Conservation (phyloP, 2,888 invertebrate species). For the Sphecodes monilicornis region DNA sequence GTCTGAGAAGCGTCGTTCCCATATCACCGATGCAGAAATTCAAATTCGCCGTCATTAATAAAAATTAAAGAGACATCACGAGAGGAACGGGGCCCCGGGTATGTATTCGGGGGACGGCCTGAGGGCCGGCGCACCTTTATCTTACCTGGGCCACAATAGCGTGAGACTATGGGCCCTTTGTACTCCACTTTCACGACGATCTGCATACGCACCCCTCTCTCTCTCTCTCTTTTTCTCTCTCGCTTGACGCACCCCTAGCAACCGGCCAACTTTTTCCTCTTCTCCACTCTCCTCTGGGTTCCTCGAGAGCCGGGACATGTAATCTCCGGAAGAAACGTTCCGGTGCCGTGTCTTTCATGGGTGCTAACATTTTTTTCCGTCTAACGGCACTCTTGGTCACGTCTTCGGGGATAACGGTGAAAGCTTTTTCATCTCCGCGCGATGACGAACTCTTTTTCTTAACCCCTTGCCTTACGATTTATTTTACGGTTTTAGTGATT, state of each 20-base stretch:
- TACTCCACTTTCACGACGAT: constrained; percentile 81
- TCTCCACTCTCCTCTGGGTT: constrained; percentile 11
- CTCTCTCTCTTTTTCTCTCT: constrained; percentile 10
- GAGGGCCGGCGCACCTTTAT: constrained; percentile 78
- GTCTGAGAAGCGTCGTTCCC: constrained; percentile 75
- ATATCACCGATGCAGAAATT: constrained; percentile 84
- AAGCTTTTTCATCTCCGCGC: not conserved
- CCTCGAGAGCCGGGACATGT: constrained; percentile 37
- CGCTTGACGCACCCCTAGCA: constrained; percentile 25
- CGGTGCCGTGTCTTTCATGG: constrained; percentile 46
- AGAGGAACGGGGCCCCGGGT: constrained; percentile 41
- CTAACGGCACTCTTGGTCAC: constrained; percentile 66
- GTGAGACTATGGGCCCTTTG: constrained; percentile 84
- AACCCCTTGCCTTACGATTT: no score
- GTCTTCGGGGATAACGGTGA: constrained; percentile 56
- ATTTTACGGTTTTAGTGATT: no score
- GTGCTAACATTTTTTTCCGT: constrained; percentile 55
- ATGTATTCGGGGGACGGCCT: constrained; percentile 43
- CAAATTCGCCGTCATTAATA: constrained; percentile 84
- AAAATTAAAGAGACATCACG: constrained; percentile 84
- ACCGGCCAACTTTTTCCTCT: constrained; percentile 26
- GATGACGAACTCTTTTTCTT: constrained; percentile 1
- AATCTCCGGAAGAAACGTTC: constrained; percentile 62
- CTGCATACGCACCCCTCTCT: constrained; percentile 80
- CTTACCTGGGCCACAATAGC: constrained; percentile 84